Evolutionary conservation across 1,140 invertebrate genomes (phyloP).

Genomic region (Camponotus floridanus): DNA sequence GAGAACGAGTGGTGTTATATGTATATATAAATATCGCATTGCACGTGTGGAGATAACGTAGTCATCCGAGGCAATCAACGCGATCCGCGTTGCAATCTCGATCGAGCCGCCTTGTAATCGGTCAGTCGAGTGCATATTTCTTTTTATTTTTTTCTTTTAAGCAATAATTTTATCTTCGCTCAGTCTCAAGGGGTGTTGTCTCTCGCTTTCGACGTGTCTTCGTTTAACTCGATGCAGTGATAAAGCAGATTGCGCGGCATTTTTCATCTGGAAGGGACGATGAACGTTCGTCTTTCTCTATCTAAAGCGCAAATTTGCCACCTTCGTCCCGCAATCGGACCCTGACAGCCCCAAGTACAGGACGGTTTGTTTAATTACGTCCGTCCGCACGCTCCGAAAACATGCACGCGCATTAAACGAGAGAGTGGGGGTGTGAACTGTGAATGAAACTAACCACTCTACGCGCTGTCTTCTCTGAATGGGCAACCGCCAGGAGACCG

Average conservation of each 20-base stretch:
- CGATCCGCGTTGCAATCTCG: constrained; percentile 13
- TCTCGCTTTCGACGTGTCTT: neutral
- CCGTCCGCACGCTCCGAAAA: constrained; percentile 69
- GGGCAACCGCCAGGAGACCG: constrained; percentile 41
- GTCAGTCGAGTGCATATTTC: neutral
- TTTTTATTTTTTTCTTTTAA: neutral
- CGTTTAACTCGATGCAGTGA: constrained; percentile 9
- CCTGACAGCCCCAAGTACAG: neutral
- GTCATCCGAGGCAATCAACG: constrained; percentile 41
- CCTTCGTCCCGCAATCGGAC: neutral
- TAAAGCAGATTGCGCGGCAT: neutral
- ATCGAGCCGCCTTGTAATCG: constrained; percentile 28
- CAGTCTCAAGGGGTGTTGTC: neutral
- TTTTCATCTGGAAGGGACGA: neutral
- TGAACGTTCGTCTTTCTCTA: neutral
- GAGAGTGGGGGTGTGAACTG: constrained; percentile 74
- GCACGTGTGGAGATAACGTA: constrained; percentile 27
- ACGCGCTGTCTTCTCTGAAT: constrained; percentile 72
- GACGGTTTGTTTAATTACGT: constrained; percentile 72
- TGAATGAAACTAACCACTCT: constrained; percentile 81
- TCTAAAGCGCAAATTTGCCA: neutral
- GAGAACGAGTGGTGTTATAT: neutral
- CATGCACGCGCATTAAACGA: constrained; percentile 46
- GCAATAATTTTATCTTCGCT: constrained; percentile 29
- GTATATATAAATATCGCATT: constrained; percentile 36